Conservation (phyloP, 2,888 invertebrate genomes). For the Volucella inanis region DNA sequence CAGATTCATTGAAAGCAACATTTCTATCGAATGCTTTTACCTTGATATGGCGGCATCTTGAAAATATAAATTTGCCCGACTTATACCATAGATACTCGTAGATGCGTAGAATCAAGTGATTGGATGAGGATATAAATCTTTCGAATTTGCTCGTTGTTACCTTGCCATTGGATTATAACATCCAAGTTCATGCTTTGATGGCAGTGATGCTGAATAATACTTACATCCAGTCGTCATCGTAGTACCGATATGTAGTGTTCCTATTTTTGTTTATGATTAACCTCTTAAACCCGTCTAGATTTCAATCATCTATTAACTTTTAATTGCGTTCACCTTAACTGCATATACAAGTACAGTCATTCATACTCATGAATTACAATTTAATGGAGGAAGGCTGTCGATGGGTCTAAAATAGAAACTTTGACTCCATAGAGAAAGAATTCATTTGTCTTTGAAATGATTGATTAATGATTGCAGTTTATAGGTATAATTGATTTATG, state of each 20-base stretch:
- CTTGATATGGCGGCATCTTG: conserved; percentile 17
- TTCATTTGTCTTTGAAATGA: too few species aligned
- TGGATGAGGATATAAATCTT: conserved; percentile 25
- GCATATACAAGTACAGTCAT: background rate
- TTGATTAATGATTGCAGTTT: too few species aligned
- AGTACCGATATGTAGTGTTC: background rate
- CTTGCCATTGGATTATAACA: conserved; percentile 28
- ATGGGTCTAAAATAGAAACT: background rate
- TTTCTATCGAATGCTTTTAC: conserved; percentile 4
- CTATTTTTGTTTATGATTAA: conserved; percentile 10
- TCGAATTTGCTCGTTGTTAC: conserved; percentile 7
- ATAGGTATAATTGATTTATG: too few species aligned
- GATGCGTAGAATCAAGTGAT: conserved; percentile 1
- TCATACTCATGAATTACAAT: conserved; percentile 21
- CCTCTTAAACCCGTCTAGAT: conserved; percentile 22
- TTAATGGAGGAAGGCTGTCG: conserved; percentile 2
- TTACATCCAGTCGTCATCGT: background rate
- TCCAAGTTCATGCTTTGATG: conserved; percentile 43
- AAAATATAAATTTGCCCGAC: conserved; percentile 27
- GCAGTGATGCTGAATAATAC: conserved; percentile 38
- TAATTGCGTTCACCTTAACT: conserved; percentile 1
- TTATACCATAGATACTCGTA: conserved; percentile 12
- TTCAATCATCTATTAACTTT: conserved; percentile 23
- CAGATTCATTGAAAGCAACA: conserved; percentile 28
- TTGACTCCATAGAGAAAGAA: background rate